These are phyloP conservation scores for Hapalemur alaotrensis DNA, from an alignment of 2,797 vertebrate species.

Conservation along the genomic window DNA sequence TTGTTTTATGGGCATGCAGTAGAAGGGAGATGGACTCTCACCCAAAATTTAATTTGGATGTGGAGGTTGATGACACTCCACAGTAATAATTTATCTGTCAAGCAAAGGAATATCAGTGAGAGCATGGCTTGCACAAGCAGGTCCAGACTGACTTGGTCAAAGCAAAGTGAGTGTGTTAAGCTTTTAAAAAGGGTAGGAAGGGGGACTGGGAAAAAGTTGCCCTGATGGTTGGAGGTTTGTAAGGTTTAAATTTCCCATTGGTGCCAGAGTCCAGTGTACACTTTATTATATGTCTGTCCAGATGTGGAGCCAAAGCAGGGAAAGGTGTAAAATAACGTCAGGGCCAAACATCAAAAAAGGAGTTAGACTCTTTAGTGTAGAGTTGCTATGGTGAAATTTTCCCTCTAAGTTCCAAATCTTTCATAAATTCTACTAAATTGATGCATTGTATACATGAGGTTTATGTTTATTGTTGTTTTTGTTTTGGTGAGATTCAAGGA, in stretches of 20 bases:
- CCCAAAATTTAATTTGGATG: neutral
- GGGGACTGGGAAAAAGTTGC: rapidly evolving
- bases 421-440: neutral
- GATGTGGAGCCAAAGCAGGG: neutral
- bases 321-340: neutral
- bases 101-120: neutral
- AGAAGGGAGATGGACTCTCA: neutral
- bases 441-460: neutral
- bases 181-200: rapidly evolving
- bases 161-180: neutral
- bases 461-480: neutral
- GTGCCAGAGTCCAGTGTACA: rapidly evolving
- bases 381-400: neutral
- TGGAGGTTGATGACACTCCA: neutral
- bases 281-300: neutral
- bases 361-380: neutral
- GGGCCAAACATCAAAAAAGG: neutral
- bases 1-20: neutral
- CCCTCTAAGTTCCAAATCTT: neutral
- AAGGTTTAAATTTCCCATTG: neutral
- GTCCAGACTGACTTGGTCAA: neutral
- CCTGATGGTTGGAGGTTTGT: neutral
- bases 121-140: rapidly evolving
- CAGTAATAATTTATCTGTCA: neutral
- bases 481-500: neutral